phyloP scores from a whole-genome alignment of 2,113 vertebrate species.

The Lepisosteus oculatus region DNA sequence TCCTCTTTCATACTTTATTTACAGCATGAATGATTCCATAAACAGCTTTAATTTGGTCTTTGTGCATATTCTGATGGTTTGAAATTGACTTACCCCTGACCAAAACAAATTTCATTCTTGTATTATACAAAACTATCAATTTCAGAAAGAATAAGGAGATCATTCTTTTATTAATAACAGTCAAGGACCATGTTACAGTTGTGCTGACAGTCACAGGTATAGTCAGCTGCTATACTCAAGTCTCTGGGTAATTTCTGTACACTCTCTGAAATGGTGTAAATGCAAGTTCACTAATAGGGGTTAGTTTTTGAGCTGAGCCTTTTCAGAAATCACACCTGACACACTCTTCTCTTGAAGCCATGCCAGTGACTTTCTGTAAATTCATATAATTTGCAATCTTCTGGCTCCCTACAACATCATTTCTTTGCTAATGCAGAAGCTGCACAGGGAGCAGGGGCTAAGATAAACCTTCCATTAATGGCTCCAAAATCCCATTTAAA shows the following conservation, averaged over 20 bases:
- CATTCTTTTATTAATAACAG: background rate
- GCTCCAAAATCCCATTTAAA: background rate
- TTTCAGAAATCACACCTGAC: background rate
- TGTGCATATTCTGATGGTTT: too few relatives aligned
- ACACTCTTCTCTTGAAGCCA: background rate
- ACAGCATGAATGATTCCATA: too few relatives aligned
- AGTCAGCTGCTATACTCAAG: background rate
- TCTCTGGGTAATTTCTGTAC: background rate
- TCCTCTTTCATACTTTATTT: too few relatives aligned
- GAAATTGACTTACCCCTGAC: too few relatives aligned
- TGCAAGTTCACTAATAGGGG: background rate
- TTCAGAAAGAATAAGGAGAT: background rate
- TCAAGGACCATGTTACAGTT: background rate
- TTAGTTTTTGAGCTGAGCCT: background rate
- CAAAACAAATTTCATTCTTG: too few relatives aligned
- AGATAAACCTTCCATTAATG: background rate
- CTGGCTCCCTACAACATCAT: background rate
- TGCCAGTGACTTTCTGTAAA: background rate
- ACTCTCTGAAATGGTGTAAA: background rate
- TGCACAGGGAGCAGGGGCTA: background rate
- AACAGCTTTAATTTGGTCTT: too few relatives aligned
- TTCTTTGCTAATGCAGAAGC: background rate
- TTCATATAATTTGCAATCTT: background rate
- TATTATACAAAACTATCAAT: too few relatives aligned
- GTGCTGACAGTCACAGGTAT: too few relatives aligned